Percentiles rank a stretch among this genome's conserved stretches.
Evolutionary conservation across 1,140 invertebrate species (phyloP).

Genomic region (Helicoverpa zea): DNA sequence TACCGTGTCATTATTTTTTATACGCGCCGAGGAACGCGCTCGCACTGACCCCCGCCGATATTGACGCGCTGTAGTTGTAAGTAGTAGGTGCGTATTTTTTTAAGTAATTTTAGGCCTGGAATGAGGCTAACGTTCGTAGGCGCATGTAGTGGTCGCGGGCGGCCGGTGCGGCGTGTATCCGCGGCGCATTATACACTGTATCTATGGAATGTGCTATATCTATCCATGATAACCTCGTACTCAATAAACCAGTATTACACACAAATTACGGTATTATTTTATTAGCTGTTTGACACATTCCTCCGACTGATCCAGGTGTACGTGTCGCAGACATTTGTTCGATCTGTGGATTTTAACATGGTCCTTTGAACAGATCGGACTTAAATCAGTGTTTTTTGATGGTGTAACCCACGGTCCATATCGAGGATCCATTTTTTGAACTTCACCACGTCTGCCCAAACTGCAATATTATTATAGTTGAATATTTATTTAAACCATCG

Average conservation of each 20-base stretch:
- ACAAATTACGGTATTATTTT: slow-evolving; percentile 18
- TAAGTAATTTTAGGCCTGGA: slow-evolving; percentile 43
- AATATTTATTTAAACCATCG: no score
- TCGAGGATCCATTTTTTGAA: no score
- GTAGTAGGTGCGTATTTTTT: slow-evolving; percentile 44
- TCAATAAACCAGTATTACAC: slow-evolving; percentile 65
- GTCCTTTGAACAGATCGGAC: no score
- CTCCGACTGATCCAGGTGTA: not conserved
- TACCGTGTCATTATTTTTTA: slow-evolving; percentile 42
- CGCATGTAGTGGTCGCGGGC: not conserved
- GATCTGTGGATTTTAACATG: no score
- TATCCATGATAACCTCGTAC: slow-evolving; percentile 50
- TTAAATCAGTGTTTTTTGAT: no score
- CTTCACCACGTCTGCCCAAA: no score
- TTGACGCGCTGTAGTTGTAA: slow-evolving; percentile 11
- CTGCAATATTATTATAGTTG: no score
- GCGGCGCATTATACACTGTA: slow-evolving; percentile 43
- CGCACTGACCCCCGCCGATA: not conserved
- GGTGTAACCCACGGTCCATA: no score
- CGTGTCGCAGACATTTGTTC: no score
- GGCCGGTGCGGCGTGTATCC: slow-evolving; percentile 14
- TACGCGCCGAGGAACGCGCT: slow-evolving; percentile 27
- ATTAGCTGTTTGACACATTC: not conserved
- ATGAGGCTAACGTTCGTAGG: slow-evolving; percentile 20
- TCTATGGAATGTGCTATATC: slow-evolving; percentile 49